A percentile compares a stretch with the other conserved stretches of the same genome.
Conservation (phyloP, 1,140 invertebrate genomes). For the Papilio glaucus region DNA sequence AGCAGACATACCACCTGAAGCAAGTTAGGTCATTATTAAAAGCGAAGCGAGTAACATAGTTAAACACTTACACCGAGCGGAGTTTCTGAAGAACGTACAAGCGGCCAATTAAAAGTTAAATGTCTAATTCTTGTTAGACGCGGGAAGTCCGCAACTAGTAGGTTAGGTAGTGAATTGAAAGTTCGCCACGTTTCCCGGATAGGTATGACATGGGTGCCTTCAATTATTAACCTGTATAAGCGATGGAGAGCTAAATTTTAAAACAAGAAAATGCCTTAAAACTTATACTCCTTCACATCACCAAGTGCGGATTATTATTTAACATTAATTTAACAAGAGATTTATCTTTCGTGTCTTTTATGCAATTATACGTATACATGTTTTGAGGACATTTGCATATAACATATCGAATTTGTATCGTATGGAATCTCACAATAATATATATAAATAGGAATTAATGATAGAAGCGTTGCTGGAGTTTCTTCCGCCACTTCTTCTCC, state of each 20-base stretch:
- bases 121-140: constrained; percentile 78
- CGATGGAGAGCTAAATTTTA: background rate
- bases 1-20: constrained; percentile 29
- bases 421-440: too few species aligned
- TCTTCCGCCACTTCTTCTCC: too few species aligned
- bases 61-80: constrained; percentile 69
- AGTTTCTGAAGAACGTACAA: constrained; percentile 74
- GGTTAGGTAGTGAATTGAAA: constrained; percentile 58
- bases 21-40: constrained; percentile 59
- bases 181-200: constrained; percentile 55
- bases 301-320: too few species aligned
- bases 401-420: too few species aligned
- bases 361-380: too few species aligned
- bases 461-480: too few species aligned
- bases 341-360: too few species aligned
- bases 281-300: background rate
- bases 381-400: too few species aligned
- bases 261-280: background rate
- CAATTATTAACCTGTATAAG: constrained; percentile 18
- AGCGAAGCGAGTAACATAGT: constrained; percentile 67
- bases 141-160: constrained; percentile 69
- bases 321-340: too few species aligned
- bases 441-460: too few species aligned
- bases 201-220: constrained; percentile 49
- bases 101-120: constrained; percentile 81